Evolutionary conservation across 2,888 invertebrate species (phyloP).

Genomic region (Eupithecia abbreviata): DNA sequence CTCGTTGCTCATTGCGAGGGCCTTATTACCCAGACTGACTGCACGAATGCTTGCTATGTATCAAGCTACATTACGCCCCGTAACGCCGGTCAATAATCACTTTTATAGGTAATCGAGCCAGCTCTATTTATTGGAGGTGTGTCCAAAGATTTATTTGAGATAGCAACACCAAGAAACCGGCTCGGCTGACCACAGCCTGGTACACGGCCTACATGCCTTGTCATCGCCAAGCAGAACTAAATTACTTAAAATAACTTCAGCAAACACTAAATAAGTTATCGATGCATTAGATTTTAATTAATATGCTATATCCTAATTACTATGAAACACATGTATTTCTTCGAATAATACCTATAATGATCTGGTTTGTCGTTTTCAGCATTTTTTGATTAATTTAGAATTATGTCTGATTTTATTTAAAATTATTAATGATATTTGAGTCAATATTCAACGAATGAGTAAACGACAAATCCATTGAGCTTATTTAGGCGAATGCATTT

Average conservation of each 20-base stretch:
- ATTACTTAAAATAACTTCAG: not conserved
- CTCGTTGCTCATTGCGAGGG: too few species aligned
- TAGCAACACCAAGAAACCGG: not conserved
- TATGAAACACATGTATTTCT: not conserved
- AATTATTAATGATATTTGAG: not conserved
- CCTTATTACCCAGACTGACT: too few species aligned
- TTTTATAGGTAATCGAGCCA: not conserved
- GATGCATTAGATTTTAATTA: not conserved
- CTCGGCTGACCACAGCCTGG: not conserved
- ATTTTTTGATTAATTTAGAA: not conserved
- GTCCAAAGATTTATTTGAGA: conserved; percentile 15
- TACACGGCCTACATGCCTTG: not conserved
- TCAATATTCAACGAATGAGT: too few species aligned
- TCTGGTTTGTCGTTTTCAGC: not conserved
- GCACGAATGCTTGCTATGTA: too few species aligned
- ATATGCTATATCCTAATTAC: not conserved
- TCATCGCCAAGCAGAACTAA: not conserved
- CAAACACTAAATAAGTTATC: not conserved
- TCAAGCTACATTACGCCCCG: too few species aligned
- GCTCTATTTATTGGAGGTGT: conserved; percentile 22
- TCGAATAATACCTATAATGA: too few species aligned
- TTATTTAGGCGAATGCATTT: too few species aligned
- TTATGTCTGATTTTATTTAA: not conserved
- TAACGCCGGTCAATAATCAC: too few species aligned
- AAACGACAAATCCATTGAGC: too few species aligned